phyloP scores from a whole-genome alignment of 2,797 vertebrate species.

The Ceryle rudis region DNA sequence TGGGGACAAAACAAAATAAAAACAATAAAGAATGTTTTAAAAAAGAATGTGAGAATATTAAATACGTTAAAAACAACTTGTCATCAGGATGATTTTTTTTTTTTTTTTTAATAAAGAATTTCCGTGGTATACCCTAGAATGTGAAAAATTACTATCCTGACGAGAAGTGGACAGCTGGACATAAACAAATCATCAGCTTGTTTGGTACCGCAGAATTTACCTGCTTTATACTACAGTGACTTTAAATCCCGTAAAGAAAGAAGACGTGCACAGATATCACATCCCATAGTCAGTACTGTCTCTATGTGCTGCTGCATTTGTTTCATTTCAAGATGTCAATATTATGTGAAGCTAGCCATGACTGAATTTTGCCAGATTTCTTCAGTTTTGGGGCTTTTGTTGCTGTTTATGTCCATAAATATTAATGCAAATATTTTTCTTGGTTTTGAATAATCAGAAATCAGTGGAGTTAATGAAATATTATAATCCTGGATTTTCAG shows the following conservation, averaged over 20 bases:
- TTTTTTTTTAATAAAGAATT: conserved; percentile 8
- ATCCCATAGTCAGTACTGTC: conserved; percentile 73
- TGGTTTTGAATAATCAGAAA: conserved; percentile 65
- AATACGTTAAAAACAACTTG: conserved; percentile 56
- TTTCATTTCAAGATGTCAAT: conserved; percentile 68
- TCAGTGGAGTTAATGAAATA: conserved; percentile 70
- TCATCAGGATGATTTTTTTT: conserved; percentile 36
- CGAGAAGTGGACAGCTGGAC: conserved; percentile 38
- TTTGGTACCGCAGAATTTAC: conserved; percentile 49
- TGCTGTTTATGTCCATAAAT: conserved; percentile 76
- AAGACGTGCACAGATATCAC: conserved; percentile 31
- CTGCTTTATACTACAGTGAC: conserved; percentile 38
- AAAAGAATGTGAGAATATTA: conserved; percentile 75
- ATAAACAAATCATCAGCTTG: conserved; percentile 36
- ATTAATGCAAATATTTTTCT: conserved; percentile 64
- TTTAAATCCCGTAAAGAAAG: background rate
- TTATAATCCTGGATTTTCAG: conserved; percentile 69
- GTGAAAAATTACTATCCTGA: conserved; percentile 73
- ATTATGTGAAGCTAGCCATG: conserved; percentile 55
- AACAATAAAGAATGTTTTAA: conserved; percentile 70
- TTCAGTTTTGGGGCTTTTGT: conserved; percentile 53
- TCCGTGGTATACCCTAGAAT: conserved; percentile 67
- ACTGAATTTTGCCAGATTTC: conserved; percentile 62
- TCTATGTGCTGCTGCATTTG: conserved; percentile 76
- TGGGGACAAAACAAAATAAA: conserved; percentile 39